These are phyloP conservation scores for Drosophila virilis DNA, from an alignment of 1,140 invertebrate species.

Conservation along the genomic window DNA sequence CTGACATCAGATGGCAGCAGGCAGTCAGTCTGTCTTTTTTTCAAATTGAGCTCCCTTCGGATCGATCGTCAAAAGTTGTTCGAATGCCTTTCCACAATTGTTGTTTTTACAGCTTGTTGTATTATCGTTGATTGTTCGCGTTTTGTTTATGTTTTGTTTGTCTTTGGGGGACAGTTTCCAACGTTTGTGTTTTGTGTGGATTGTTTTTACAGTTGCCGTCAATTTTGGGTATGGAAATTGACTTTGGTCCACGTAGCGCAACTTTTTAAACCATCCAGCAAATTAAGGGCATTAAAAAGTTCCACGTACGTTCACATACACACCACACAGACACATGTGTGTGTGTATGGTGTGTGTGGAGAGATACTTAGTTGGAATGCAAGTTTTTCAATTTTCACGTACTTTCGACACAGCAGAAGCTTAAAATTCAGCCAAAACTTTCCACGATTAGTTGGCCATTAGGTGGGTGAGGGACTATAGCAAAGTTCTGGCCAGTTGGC, in stretches of 20 bases:
- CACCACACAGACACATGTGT: neutral
- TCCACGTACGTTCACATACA: conserved; percentile 20
- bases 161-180: conserved; percentile 44
- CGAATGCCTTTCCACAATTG: conserved; percentile 35
- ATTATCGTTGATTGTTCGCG: neutral
- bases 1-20: neutral
- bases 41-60: conserved; percentile 21
- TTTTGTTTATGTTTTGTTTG: conserved; percentile 42
- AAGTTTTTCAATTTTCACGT: conserved; percentile 59
- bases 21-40: neutral
- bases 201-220: conserved; percentile 55
- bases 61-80: conserved; percentile 21
- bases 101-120: conserved; percentile 47
- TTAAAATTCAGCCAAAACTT: conserved; percentile 55
- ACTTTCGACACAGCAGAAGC: conserved; percentile 36
- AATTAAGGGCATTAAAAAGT: conserved; percentile 63
- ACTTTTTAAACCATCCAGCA: conserved; percentile 54
- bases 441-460: conserved; percentile 54
- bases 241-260: conserved; percentile 51
- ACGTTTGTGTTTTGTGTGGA: conserved; percentile 23
- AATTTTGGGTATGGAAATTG: conserved; percentile 42
- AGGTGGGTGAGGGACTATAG: conserved; percentile 19
- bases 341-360: neutral
- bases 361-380: conserved; percentile 46
- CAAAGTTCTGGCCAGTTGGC: conserved; percentile 33